These are phyloP conservation scores for Ptychobarbus kaznakovi DNA, from an alignment of 2,797 vertebrate species.

Conservation along the genomic window DNA sequence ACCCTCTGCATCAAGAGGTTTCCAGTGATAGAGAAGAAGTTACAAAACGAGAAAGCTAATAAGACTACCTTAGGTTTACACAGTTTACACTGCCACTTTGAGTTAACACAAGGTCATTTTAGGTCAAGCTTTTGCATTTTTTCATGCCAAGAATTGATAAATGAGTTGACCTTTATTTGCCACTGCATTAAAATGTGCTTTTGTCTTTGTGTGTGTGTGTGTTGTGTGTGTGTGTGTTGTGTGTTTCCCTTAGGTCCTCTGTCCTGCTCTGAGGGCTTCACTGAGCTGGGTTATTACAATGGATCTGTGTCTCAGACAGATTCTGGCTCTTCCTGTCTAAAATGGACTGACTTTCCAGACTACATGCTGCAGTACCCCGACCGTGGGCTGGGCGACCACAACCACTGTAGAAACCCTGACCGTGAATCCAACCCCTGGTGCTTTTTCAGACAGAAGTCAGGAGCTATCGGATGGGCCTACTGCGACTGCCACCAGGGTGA, in stretches of 20 bases:
- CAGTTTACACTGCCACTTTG: not conserved
- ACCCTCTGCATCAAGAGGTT: conserved; percentile 21
- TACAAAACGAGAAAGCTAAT: conserved; percentile 10
- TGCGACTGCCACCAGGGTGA: conserved; percentile 91
- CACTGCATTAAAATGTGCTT: not conserved
- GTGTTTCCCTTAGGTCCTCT: conserved; percentile 60
- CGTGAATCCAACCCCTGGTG: conserved; percentile 89
- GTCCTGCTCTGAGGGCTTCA: conserved; percentile 72
- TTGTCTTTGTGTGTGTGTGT: conserved; percentile 25
- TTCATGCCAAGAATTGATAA: not conserved
- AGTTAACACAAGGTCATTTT: not conserved
- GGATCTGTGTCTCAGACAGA: conserved; percentile 73
- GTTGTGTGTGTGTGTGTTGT: not conserved
- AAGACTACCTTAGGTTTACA: conserved; percentile 8
- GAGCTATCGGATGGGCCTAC: conserved; percentile 88
- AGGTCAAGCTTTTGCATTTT: not conserved
- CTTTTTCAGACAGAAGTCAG: conserved; percentile 87
- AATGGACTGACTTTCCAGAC: conserved; percentile 90
- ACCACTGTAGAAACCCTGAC: conserved; percentile 90
- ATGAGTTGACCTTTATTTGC: conserved; percentile 11
- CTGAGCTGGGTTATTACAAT: conserved; percentile 76
- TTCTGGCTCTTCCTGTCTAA: conserved; percentile 81
- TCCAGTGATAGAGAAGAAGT: conserved; percentile 16
- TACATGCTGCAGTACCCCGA: conserved; percentile 90
- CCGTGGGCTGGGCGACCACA: conserved; percentile 88